Conservation (phyloP, 2,113 vertebrate species). For the Corythaixoides concolor region DNA sequence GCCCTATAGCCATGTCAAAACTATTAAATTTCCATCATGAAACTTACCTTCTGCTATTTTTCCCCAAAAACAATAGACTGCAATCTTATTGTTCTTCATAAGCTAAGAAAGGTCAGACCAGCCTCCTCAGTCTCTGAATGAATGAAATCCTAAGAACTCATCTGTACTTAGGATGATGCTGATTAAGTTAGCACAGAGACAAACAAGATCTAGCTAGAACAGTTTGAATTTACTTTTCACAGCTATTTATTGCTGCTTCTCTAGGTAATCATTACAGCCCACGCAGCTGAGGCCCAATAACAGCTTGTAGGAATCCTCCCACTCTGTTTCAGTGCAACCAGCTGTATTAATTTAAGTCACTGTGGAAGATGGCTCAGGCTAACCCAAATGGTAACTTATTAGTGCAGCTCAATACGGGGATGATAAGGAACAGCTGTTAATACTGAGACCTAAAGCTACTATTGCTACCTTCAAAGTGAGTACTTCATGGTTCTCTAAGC, state of each 20-base stretch:
- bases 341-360: neutral
- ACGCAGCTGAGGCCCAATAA: neutral
- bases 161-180: neutral
- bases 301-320: conserved; percentile 18
- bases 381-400: neutral
- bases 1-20: neutral
- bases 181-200: conserved; percentile 5
- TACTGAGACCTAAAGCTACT: neutral
- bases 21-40: neutral
- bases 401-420: neutral
- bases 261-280: neutral
- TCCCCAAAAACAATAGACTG: neutral
- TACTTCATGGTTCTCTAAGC: neutral
- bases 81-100: neutral
- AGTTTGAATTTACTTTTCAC: conserved; percentile 42
- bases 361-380: neutral
- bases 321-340: neutral
- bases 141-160: neutral
- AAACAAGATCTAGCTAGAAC: conserved; percentile 27
- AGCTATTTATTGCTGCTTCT: conserved; percentile 30
- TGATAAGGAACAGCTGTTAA: neutral
- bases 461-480: neutral
- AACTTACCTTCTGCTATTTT: neutral
- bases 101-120: neutral
- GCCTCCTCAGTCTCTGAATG: neutral